Evolutionary conservation across 2,797 vertebrate species (phyloP).

Genomic region (Peromyscus aztecus): DNA sequence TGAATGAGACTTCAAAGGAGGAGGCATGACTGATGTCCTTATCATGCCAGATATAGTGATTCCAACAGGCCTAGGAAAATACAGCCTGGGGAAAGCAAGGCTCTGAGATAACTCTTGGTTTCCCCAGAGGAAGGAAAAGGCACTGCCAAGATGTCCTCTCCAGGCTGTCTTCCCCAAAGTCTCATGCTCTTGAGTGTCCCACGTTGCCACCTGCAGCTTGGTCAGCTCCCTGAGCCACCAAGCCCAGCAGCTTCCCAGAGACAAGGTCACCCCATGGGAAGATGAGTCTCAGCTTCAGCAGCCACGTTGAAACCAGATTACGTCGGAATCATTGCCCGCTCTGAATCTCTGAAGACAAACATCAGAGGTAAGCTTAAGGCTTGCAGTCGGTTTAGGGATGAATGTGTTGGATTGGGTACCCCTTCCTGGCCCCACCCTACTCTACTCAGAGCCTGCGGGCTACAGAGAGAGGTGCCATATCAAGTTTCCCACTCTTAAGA

Average conservation of each 20-base stretch:
- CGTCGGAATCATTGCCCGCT: conserved; percentile 47
- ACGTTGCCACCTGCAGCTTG: not conserved
- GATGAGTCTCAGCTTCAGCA: conserved; percentile 37
- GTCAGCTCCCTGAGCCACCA: not conserved
- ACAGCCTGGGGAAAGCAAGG: not conserved
- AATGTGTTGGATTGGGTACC: not conserved
- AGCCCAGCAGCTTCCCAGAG: not conserved
- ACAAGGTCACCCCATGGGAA: not conserved
- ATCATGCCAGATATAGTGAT: not conserved
- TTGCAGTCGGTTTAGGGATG: conserved; percentile 50
- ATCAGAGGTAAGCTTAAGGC: conserved; percentile 64
- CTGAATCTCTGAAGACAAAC: conserved; percentile 73
- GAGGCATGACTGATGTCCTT: not conserved
- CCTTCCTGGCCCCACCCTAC: conserved; percentile 36
- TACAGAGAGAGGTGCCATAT: not conserved
- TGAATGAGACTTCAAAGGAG: conserved; percentile 16
- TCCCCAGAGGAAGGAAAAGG: not conserved
- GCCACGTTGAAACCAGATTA: conserved; percentile 68
- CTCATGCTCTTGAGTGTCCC: not conserved
- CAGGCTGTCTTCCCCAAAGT: conserved; percentile 6
- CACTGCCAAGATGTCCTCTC: not conserved
- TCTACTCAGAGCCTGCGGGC: not conserved
- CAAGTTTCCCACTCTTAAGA: conserved; percentile 25
- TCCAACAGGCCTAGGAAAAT: not conserved
- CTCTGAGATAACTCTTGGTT: not conserved